Evolutionary conservation across 2,797 vertebrate species (phyloP).

Genomic region (Carcharodon carcharias): DNA sequence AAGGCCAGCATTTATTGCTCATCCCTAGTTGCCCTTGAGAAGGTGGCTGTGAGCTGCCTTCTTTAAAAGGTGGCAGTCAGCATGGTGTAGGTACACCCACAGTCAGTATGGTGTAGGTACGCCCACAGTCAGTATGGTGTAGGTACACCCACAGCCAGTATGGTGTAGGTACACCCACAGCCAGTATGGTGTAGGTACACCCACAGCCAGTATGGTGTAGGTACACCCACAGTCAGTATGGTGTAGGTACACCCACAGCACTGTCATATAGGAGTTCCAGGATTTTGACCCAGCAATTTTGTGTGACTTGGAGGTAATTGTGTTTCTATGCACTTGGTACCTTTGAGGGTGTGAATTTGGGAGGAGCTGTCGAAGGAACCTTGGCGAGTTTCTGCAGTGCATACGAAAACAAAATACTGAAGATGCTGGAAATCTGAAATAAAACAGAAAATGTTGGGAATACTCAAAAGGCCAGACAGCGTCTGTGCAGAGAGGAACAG

Average conservation of each 20-base stretch:
- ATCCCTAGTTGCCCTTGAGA: neutral
- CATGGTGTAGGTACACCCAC: no score
- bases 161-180: no score
- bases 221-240: neutral
- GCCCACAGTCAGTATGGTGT: no score
- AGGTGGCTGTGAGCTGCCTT: neutral
- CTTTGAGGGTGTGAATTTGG: neutral
- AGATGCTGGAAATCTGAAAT: neutral
- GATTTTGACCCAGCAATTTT: neutral
- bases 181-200: no score
- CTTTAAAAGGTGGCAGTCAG: neutral
- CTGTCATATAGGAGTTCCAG: neutral
- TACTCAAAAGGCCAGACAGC: neutral
- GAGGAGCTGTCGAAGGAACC: neutral
- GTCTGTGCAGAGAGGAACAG: neutral
- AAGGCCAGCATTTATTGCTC: neutral
- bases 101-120: no score
- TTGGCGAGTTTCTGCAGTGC: neutral
- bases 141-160: no score
- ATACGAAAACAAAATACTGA: neutral
- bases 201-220: no score
- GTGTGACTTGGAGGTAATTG: neutral
- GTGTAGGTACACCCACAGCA: no score
- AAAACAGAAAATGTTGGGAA: no score
- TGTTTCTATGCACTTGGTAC: neutral